Evolutionary conservation across 2,113 vertebrate genomes (phyloP).

Genomic region (Laterallus jamaicensis): DNA sequence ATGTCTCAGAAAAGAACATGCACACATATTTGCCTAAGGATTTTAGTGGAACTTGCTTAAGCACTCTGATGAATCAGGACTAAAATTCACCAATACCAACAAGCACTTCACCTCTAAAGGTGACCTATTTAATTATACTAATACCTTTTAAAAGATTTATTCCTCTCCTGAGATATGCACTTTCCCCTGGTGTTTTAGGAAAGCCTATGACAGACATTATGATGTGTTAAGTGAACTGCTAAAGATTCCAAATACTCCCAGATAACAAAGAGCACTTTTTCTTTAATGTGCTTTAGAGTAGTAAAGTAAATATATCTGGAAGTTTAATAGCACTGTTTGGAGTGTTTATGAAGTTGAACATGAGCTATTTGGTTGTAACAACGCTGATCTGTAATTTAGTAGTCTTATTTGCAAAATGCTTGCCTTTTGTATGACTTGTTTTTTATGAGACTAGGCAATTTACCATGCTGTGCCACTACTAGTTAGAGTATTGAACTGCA

Average conservation of each 20-base stretch:
- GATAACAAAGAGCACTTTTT: conserved; percentile 49
- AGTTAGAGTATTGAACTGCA: not conserved
- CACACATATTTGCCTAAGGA: not conserved
- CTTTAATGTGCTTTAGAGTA: conserved; percentile 22
- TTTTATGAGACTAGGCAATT: not conserved
- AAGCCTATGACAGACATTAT: conserved; percentile 17
- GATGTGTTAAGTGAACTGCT: conserved; percentile 34
- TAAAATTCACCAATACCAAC: not conserved
- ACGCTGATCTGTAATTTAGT: not conserved
- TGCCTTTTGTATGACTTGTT: not conserved
- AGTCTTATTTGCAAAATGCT: not conserved
- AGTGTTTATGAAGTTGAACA: conserved; percentile 46
- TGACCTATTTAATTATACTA: not conserved
- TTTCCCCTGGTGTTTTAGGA: conserved; percentile 33
- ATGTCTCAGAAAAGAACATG: not conserved
- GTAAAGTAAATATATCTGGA: conserved; percentile 50
- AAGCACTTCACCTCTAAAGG: conserved; percentile 7
- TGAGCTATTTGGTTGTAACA: not conserved
- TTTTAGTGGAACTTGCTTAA: not conserved
- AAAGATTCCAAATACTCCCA: conserved; percentile 10
- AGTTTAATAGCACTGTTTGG: conserved; percentile 31
- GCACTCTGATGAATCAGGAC: not conserved
- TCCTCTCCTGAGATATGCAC: conserved; percentile 7
- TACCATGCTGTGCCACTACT: not conserved
- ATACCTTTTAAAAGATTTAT: conserved; percentile 43